Percentiles rank a stretch among this genome's conserved stretches.
Evolutionary conservation across 2,888 invertebrate species (phyloP).

Genomic region (Thereva unica): DNA sequence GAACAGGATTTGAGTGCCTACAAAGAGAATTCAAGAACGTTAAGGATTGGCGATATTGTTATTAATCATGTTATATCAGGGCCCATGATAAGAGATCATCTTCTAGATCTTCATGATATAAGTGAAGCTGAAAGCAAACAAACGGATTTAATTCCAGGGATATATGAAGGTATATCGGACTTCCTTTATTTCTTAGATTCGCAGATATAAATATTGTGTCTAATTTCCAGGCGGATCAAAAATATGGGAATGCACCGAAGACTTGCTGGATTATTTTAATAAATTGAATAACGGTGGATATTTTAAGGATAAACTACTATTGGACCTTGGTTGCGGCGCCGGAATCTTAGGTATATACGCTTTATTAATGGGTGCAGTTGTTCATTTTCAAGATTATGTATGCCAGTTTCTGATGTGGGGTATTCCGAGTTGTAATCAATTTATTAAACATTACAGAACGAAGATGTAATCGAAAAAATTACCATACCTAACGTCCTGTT

Average conservation of each 20-base stretch:
- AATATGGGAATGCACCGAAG: slow-evolving; percentile 93
- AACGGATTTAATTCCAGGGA: slow-evolving; percentile 74
- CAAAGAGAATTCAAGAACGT: too few species aligned
- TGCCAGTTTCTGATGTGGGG: slow-evolving; percentile 52
- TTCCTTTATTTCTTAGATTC: not conserved
- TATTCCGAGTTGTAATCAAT: not conserved
- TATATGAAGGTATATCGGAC: slow-evolving; percentile 73
- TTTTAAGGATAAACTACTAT: slow-evolving; percentile 62
- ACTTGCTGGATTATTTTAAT: slow-evolving; percentile 71
- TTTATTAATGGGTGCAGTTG: slow-evolving; percentile 68
- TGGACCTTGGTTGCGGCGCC: slow-evolving; percentile 93
- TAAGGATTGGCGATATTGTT: too few species aligned
- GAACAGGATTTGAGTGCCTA: too few species aligned
- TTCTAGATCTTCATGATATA: slow-evolving; percentile 45
- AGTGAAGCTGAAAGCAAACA: slow-evolving; percentile 64
- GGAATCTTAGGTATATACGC: slow-evolving; percentile 86
- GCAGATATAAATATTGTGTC: not conserved
- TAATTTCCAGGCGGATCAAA: slow-evolving; percentile 81
- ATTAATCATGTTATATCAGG: too few species aligned
- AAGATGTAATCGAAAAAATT: slow-evolving; percentile 76
- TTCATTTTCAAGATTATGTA: slow-evolving; percentile 95
- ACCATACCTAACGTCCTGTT: slow-evolving; percentile 81
- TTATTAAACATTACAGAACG: slow-evolving; percentile 67
- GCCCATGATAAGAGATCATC: too few species aligned
- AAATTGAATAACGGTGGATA: slow-evolving; percentile 53